Percentiles rank a stretch among this genome's conserved stretches.
These are phyloP conservation scores for Achlya flavicornis DNA, from an alignment of 2,888 invertebrate species.

Conservation along the genomic window DNA sequence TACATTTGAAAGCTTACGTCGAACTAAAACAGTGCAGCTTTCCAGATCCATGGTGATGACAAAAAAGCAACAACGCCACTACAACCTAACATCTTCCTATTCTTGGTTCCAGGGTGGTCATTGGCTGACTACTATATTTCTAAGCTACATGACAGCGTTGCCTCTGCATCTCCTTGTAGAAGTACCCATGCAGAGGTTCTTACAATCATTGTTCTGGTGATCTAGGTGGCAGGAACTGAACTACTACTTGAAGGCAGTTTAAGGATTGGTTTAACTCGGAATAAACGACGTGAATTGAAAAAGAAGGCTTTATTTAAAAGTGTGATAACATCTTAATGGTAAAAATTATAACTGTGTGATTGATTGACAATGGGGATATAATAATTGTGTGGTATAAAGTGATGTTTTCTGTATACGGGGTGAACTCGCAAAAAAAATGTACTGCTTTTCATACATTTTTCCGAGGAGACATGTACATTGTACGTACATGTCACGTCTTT, in stretches of 20 bases:
- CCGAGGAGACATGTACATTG: too few relatives aligned
- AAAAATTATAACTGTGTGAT: too few relatives aligned
- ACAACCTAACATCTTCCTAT: background rate
- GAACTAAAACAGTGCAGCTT: too few relatives aligned
- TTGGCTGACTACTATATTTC: constrained; percentile 44
- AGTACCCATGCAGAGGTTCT: constrained; percentile 48
- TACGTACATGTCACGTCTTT: too few relatives aligned
- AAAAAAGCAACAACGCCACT: too few relatives aligned
- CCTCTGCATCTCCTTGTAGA: constrained; percentile 55
- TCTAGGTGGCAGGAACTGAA: background rate
- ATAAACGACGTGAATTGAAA: too few relatives aligned
- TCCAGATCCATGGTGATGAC: too few relatives aligned
- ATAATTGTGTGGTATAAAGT: background rate
- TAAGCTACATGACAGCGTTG: constrained; percentile 49
- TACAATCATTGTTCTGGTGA: constrained; percentile 33
- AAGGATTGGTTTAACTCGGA: background rate
- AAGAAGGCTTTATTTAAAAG: background rate
- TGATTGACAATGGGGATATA: too few relatives aligned
- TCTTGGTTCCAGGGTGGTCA: constrained; percentile 48
- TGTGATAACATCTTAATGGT: too few relatives aligned
- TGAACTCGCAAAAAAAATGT: too few relatives aligned
- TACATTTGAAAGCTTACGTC: too few relatives aligned
- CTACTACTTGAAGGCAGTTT: background rate
- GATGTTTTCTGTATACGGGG: background rate
- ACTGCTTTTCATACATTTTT: too few relatives aligned